Evolutionary conservation across 2,113 vertebrate genomes (phyloP), one percentile per base, ranked within the genome.

Genomic region (Misgurnus anguillicaudatus): DNA sequence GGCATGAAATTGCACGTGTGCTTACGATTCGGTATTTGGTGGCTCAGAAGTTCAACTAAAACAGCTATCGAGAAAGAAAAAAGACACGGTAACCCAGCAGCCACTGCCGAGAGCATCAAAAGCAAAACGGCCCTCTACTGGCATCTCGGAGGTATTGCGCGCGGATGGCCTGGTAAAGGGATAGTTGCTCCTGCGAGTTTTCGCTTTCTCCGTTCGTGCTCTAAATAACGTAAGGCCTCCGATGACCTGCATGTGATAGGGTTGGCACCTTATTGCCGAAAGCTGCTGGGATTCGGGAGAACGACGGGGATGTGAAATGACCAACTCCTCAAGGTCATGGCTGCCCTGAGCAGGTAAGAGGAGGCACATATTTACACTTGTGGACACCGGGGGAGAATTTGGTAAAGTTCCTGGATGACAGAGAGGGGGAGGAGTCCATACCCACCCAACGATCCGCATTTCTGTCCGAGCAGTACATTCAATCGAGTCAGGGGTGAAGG

Each of bases 161-260:
- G 89, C 88, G 83, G 86, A 89, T 89, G 87, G 83, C 80, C 84
- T 84, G 85, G 87, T 93, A 93, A 93, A 93, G 92, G 92, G 92
- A 93, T 91, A 79, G 85, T 90, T 92, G 92, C 91, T 86, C 88
- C 88, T 84, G 42, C 7, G 42, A 8, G 42, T 9, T 45, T 9
- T 10, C 2, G 42, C 42, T 45, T 31, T 31, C 42, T 67, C 21
- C 10, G 11, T 67, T 67, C 41, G 10, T 48, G n/a, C 19, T 68
- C 19, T 68, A 19, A 68, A 64, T 85, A 53, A 82, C 75, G 82
- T 90, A 92, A 91, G 91, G 88, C 91, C 86, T 85, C 86, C 61
- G 70, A 74, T 53, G 84, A 84, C 87, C 88, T 84, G 83, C 48
- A 87, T 63, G 68, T 65, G 78, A 73, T 55, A 70, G 57, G 64